These are phyloP conservation scores for Drosophila carrolli DNA, from an alignment of 1,140 invertebrate genomes.

Conservation along the genomic window DNA sequence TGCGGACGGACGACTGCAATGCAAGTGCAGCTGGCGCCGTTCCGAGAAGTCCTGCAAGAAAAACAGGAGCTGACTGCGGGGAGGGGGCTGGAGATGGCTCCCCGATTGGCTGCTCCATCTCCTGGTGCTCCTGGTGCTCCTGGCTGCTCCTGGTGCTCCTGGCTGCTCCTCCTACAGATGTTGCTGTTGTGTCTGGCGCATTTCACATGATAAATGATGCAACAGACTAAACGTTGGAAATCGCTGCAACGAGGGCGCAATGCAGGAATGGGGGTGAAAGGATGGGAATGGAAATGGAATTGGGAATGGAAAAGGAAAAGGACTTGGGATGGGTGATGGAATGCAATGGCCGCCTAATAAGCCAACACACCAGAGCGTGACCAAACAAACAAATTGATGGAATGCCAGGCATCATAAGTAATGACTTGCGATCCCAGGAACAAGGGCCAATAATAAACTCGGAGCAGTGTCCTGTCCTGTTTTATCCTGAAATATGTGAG, in stretches of 20 bases:
- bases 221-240: slow-evolving; percentile 76
- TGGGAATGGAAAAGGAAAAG: not conserved
- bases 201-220: slow-evolving; percentile 82
- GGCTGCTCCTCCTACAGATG: slow-evolving; percentile 19
- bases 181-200: slow-evolving; percentile 74
- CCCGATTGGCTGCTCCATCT: slow-evolving; percentile 22
- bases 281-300: not conserved
- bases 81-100: not conserved
- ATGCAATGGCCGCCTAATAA: slow-evolving; percentile 48
- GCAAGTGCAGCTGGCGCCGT: slow-evolving; percentile 56
- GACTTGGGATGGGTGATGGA: not conserved
- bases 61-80: not conserved
- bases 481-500: slow-evolving; percentile 7
- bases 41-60: slow-evolving; percentile 19
- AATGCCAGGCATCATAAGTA: slow-evolving; percentile 60
- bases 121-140: slow-evolving; percentile 1
- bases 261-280: slow-evolving; percentile 11
- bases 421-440: slow-evolving; percentile 45
- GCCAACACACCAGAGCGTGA: slow-evolving; percentile 61
- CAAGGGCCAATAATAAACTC: slow-evolving; percentile 36
- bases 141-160: slow-evolving; percentile 7
- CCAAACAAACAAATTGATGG: slow-evolving; percentile 73
- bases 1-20: slow-evolving; percentile 19
- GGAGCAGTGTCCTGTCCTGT: not conserved
- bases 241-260: slow-evolving; percentile 32